Evolutionary conservation across 2,113 vertebrate species (phyloP), one percentile per base, ranked within the genome.

Genomic region (Polypterus bichir): DNA sequence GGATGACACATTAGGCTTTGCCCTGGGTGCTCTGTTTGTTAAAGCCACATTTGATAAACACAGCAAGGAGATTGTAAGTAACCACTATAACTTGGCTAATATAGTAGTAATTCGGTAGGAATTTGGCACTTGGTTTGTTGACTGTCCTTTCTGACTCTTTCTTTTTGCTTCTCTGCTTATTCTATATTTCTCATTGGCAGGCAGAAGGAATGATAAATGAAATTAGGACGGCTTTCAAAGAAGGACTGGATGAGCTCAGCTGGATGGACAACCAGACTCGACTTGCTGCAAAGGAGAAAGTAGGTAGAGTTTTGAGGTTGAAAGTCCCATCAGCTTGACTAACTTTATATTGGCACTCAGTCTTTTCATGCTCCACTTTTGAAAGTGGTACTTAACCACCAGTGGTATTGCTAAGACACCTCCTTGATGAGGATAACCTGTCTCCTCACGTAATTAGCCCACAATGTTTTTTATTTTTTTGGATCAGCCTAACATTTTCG

Each of bases 181-280:
- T 67, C 47, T 61, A 4, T 62, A 44, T 11, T 60, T 49, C 27
- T 46, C 27, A 4, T 44, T 27, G 59, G 9, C 65, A 99, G 95
- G 96, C 95, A 1, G 92, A 99, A 70, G 88, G 89, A 52, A 99
- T 99, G 96, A 98, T 99, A 54, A 80, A 89, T 0, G 91, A 91
- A 74, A 98, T 99, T 66, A 88, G 96, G 2, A 69, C 85, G 0
- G 93, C 92, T 0, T 99, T 99, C 0, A 93, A 99, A 74, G 76
- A 84, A 1, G 80, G 92, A 6, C 78, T 99, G 73, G 85, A 86
- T 59, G 72, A 81, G 53, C 77, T 99, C 51, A 78, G 70, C 65
- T 99, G 96, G 96, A 99, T 99, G 96, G 96, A 98, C 0, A 78
- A 83, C 46, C 85, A 88, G 63, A 99, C 96, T 0, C 85, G 83